Evolutionary conservation across 2,888 invertebrate genomes (phyloP).

Genomic region (Globia sparganii): DNA sequence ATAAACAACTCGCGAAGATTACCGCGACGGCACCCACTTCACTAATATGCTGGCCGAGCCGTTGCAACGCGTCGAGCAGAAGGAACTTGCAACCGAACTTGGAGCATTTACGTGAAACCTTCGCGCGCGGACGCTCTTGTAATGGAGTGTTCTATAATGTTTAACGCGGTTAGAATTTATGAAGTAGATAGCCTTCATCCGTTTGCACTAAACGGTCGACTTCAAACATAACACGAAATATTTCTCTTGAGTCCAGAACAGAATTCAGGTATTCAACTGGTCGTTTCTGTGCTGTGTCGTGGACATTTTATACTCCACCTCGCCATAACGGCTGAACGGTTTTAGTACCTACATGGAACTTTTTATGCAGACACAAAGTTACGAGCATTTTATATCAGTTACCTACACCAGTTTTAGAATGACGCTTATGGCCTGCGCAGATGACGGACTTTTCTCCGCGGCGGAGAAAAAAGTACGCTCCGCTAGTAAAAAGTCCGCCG

Average conservation of each 20-base stretch:
- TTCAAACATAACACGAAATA: background rate
- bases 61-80: conserved; percentile 83
- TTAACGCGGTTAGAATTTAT: conserved; percentile 33
- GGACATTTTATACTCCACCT: background rate
- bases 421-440: too few relatives aligned
- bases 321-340: background rate
- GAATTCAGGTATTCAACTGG: conserved; percentile 3
- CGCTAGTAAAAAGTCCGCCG: too few relatives aligned
- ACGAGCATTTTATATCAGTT: conserved; percentile 9
- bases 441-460: too few relatives aligned
- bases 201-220: background rate
- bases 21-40: conserved; percentile 80
- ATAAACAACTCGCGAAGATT: conserved; percentile 65
- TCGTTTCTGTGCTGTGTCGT: background rate
- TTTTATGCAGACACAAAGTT: background rate
- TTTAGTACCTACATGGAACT: background rate
- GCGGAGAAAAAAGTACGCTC: too few relatives aligned
- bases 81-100: conserved; percentile 93
- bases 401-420: conserved; percentile 34
- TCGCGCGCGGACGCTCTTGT: conserved; percentile 96
- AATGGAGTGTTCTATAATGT: conserved; percentile 87
- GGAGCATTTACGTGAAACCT: conserved; percentile 95
- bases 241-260: background rate
- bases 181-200: background rate
- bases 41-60: conserved; percentile 82